A percentile compares a stretch with the other conserved stretches of the same genome.
Evolutionary conservation across 2,888 invertebrate species (phyloP).

Genomic region (Drosophila subquinaria): DNA sequence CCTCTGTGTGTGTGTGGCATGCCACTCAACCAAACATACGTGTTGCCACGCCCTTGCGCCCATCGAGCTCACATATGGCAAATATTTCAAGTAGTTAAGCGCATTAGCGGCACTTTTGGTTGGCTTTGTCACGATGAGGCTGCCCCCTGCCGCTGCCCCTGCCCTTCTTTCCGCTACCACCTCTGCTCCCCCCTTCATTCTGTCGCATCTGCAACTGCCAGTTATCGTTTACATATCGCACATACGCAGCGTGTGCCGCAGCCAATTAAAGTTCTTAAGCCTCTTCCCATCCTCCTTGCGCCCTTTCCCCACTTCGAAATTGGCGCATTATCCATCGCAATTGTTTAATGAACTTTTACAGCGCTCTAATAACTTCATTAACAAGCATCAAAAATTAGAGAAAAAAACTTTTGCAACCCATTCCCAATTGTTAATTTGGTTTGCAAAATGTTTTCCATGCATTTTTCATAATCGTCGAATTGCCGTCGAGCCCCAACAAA

Average conservation of each 20-base stretch:
- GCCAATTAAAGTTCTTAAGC: constrained; percentile 79
- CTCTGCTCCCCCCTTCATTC: background rate
- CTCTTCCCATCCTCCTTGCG: background rate
- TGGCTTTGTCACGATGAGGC: constrained; percentile 54
- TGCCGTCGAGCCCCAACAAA: background rate
- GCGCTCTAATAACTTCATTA: constrained; percentile 74
- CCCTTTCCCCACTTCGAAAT: constrained; percentile 14
- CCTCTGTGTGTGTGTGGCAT: constrained; percentile 21
- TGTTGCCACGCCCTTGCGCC: constrained; percentile 15
- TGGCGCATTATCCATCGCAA: constrained; percentile 74
- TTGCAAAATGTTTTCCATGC: constrained; percentile 52
- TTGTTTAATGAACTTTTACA: constrained; percentile 78
- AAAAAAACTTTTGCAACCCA: constrained; percentile 35
- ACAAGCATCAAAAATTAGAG: constrained; percentile 54
- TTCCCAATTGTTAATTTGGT: constrained; percentile 30
- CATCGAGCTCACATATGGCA: constrained; percentile 49
- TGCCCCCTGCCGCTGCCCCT: background rate
- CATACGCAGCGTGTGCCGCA: constrained; percentile 76
- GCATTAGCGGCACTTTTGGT: constrained; percentile 79
- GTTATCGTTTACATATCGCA: constrained; percentile 69
- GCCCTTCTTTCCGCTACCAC: too few relatives aligned
- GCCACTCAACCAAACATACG: constrained; percentile 45
- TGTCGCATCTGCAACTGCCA: constrained; percentile 32
- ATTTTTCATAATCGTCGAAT: constrained; percentile 43
- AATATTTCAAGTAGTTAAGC: constrained; percentile 81